These are phyloP conservation scores for Temnothorax ravouxi DNA, from an alignment of 2,888 invertebrate species.

Conservation along the genomic window DNA sequence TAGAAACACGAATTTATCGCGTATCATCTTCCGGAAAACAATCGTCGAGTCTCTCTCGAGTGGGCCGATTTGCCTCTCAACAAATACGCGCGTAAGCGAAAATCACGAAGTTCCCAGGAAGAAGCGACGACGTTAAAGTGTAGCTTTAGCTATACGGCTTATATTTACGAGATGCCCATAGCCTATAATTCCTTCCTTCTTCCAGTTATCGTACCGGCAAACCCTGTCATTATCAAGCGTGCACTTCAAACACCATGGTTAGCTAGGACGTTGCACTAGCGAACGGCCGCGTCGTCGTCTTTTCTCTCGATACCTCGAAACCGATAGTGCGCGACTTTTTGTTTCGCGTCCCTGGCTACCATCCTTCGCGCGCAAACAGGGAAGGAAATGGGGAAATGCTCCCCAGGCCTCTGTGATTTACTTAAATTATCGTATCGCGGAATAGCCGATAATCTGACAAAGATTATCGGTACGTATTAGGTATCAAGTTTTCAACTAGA, in stretches of 20 bases:
- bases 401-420: conserved; percentile 32
- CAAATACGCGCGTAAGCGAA: conserved; percentile 39
- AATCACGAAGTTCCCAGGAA: conserved; percentile 47
- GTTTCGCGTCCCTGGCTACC: conserved; percentile 42
- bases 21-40: not conserved
- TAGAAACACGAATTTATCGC: not conserved
- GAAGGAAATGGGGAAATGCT: not conserved
- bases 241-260: conserved; percentile 62
- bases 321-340: conserved; percentile 39
- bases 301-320: conserved; percentile 58
- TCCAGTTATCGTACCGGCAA: conserved; percentile 65
- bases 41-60: not conserved
- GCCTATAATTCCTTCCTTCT: conserved; percentile 66
- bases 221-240: conserved; percentile 62
- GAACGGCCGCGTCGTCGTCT: conserved; percentile 8
- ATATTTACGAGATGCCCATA: conserved; percentile 57
- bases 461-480: not conserved
- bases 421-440: conserved; percentile 18
- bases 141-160: conserved; percentile 51
- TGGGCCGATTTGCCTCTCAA: conserved; percentile 13
- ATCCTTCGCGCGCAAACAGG: conserved; percentile 40
- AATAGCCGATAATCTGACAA: conserved; percentile 29
- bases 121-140: conserved; percentile 62
- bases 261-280: conserved; percentile 48
- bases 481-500: not conserved